phyloP scores from a whole-genome alignment of 2,113 vertebrate genomes.

The Probosciger aterrimus region DNA sequence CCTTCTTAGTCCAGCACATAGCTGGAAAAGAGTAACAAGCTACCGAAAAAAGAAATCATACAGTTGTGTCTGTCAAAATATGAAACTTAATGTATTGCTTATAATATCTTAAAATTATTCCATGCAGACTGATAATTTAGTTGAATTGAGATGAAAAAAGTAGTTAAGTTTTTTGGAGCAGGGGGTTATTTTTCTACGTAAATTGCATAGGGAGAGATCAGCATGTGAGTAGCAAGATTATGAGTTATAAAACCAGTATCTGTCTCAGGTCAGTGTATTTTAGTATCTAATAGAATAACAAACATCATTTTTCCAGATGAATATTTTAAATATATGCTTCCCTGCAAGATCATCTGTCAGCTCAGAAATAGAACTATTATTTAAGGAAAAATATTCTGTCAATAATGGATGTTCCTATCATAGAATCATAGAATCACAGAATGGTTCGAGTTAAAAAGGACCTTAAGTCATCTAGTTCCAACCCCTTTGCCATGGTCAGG shows the following conservation, averaged over 20 bases:
- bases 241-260: background rate
- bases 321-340: background rate
- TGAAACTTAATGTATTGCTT: background rate
- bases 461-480: background rate
- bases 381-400: background rate
- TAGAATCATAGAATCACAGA: background rate
- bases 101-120: background rate
- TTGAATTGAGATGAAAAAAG: background rate
- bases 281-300: background rate
- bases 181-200: background rate
- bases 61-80: background rate
- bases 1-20: background rate
- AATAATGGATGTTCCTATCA: background rate
- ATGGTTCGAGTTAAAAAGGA: background rate
- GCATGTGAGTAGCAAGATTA: fast-evolving
- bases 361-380: background rate
- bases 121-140: background rate
- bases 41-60: background rate
- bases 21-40: background rate
- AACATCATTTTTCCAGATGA: background rate
- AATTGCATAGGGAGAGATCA: background rate
- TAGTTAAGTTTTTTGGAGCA: background rate
- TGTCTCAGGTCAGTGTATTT: background rate
- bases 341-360: background rate
- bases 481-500: background rate